A percentile compares a stretch with the other conserved stretches of the same genome.
Evolutionary conservation across 2,888 invertebrate species (phyloP).

Genomic region (Macroteleia sp.): DNA sequence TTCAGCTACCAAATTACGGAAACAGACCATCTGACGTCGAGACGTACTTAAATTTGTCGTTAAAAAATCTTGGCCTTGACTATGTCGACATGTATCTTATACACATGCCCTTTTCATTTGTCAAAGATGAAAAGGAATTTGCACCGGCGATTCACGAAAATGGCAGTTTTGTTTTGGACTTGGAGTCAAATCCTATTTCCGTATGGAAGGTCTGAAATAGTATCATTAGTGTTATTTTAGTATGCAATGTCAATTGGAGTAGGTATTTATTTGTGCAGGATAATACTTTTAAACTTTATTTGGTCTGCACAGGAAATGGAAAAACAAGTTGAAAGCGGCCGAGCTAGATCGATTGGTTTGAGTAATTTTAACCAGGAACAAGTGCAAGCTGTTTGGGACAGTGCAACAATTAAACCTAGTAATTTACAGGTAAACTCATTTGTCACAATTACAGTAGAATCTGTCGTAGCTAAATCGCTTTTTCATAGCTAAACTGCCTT

Average conservation of each 20-base stretch:
- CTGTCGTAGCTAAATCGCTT: too few species aligned
- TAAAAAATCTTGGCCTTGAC: slow-evolving; percentile 87
- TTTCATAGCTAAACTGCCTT: too few species aligned
- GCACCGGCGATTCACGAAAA: slow-evolving; percentile 86
- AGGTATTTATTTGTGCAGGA: too few species aligned
- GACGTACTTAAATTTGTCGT: slow-evolving; percentile 87
- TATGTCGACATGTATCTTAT: slow-evolving; percentile 92
- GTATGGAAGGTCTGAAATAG: slow-evolving; percentile 89
- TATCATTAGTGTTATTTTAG: too few species aligned
- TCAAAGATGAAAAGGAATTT: slow-evolving; percentile 85
- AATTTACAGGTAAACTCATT: slow-evolving; percentile 88
- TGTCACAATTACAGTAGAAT: too few species aligned
- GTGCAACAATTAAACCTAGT: slow-evolving; percentile 88
- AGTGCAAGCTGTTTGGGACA: slow-evolving; percentile 86
- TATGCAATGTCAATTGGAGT: too few species aligned
- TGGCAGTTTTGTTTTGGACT: slow-evolving; percentile 87
- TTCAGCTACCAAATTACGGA: slow-evolving; percentile 88
- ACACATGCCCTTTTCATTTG: slow-evolving; percentile 90
- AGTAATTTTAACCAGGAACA: slow-evolving; percentile 92
- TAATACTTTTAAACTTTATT: too few species aligned
- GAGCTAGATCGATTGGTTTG: slow-evolving; percentile 89
- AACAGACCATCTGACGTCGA: slow-evolving; percentile 88
- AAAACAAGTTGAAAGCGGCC: slow-evolving; percentile 87
- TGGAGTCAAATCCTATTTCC: slow-evolving; percentile 87
- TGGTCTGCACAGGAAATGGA: slow-evolving; percentile 91